A percentile compares a stretch with the other conserved stretches of the same genome.
phyloP scores from a whole-genome alignment of 1,140 invertebrate genomes.

The Zaprionus capensis region DNA sequence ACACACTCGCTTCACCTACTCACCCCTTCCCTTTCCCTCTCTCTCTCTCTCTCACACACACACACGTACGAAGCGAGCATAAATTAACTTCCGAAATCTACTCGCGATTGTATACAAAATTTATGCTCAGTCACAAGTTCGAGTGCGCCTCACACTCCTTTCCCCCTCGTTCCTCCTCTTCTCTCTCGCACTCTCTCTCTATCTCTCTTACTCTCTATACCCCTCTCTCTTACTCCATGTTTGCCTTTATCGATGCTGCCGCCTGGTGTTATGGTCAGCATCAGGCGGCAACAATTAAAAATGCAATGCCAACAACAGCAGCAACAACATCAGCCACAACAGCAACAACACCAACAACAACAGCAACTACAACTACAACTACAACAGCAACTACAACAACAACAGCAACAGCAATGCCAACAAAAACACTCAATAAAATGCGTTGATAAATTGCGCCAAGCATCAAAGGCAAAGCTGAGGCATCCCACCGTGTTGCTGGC shows the following conservation, averaged over 20 bases:
- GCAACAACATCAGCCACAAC: conserved; percentile 17
- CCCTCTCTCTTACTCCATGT: background rate
- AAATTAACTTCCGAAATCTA: conserved; percentile 75
- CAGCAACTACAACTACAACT: conserved; percentile 32
- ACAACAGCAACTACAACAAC: conserved; percentile 56
- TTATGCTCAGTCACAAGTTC: conserved; percentile 59
- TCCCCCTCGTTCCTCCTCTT: background rate
- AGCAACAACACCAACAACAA: conserved; percentile 69
- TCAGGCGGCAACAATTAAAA: conserved; percentile 78
- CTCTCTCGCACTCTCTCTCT: no score
- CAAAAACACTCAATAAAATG: conserved; percentile 80
- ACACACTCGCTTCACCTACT: background rate
- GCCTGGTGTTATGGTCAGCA: conserved; percentile 74
- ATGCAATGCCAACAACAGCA: conserved; percentile 50
- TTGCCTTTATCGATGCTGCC: background rate
- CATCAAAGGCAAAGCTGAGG: conserved; percentile 74
- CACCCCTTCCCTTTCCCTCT: no score
- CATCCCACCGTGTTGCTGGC: conserved; percentile 75
- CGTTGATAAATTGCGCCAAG: conserved; percentile 79
- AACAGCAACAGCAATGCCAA: conserved; percentile 43
- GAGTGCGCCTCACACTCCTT: background rate
- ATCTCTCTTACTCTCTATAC: background rate
- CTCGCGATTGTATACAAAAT: conserved; percentile 59
- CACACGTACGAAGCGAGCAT: conserved; percentile 46
- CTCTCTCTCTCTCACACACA: background rate